Evolutionary conservation across 2,797 vertebrate genomes (phyloP).

Genomic region (Garrulus glandarius): DNA sequence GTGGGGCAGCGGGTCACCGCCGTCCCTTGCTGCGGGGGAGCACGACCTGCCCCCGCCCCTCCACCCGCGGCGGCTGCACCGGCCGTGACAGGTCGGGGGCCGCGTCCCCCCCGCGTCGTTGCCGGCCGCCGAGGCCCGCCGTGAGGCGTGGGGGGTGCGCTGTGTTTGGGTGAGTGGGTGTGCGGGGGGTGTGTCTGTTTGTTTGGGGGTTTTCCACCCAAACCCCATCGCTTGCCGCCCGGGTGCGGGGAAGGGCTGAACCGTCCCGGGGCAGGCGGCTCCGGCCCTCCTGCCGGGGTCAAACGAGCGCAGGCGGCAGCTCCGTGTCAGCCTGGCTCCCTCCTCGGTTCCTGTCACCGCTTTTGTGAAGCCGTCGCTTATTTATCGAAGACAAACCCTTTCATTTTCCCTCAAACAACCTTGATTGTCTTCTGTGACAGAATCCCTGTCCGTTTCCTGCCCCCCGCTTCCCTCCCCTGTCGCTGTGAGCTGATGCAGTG

Average conservation of each 20-base stretch:
- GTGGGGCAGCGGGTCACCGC: not conserved
- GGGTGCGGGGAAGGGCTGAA: not conserved
- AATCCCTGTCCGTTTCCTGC: not conserved
- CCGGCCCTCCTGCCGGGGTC: not conserved
- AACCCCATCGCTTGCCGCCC: not conserved
- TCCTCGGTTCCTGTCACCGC: not conserved
- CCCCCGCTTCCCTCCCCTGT: not conserved
- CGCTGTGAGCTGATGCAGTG: slow-evolving; percentile 1
- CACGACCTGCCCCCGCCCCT: not conserved
- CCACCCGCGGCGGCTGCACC: not conserved
- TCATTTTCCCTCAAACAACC: not conserved
- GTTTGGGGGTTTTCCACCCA: not conserved
- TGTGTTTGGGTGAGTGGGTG: not conserved
- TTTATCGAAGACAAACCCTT: not conserved
- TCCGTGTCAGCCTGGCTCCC: not conserved
- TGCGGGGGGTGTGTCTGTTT: not conserved
- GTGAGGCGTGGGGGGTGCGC: not conserved
- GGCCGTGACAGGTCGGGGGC: not conserved
- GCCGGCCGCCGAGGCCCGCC: not conserved
- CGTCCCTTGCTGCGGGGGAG: not conserved
- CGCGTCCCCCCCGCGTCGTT: not conserved
- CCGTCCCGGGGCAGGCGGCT: not conserved
- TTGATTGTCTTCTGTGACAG: not conserved
- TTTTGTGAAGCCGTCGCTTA: not conserved
- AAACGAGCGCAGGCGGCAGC: not conserved